A percentile compares a stretch with the other conserved stretches of the same genome.
Evolutionary conservation across 37 sponge, comb jelly and placozoan genomes (phyloP).

Genomic region (Petrosia ficiformis): DNA sequence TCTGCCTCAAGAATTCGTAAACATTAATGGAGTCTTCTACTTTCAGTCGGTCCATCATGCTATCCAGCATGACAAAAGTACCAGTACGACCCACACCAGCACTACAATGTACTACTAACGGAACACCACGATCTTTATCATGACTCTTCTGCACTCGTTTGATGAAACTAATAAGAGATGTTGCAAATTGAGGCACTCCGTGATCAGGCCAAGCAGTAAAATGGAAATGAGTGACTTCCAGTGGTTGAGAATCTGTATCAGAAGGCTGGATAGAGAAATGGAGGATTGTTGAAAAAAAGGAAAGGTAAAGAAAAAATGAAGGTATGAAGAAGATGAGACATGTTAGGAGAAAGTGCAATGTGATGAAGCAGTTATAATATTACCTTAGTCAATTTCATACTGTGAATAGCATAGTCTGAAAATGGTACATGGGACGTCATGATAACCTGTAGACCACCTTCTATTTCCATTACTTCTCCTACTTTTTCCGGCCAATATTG

Average conservation of each 20-base stretch:
- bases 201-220: constrained; percentile 87
- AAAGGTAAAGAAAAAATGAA: neutral
- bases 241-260: constrained; percentile 4
- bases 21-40: constrained; percentile 42
- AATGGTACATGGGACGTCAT: constrained; percentile 26
- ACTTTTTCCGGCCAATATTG: constrained; percentile 88
- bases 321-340: constrained; percentile 1
- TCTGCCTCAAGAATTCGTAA: constrained; percentile 32
- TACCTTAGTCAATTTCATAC: constrained; percentile 42
- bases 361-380: neutral
- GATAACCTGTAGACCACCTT: constrained; percentile 27
- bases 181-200: constrained; percentile 81
- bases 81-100: constrained; percentile 80
- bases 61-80: constrained; percentile 66
- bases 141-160: constrained; percentile 38
- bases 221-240: constrained; percentile 68
- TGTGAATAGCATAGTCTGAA: constrained; percentile 79
- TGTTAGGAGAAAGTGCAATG: neutral
- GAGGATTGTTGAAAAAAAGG: neutral
- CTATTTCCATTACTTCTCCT: constrained; percentile 12
- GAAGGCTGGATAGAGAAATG: neutral
- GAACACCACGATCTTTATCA: constrained; percentile 1
- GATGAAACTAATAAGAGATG: constrained; percentile 72
- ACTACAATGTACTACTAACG: constrained; percentile 83
- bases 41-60: constrained; percentile 58